These are phyloP conservation scores for Brachionus calyciflorus DNA, from an alignment of 1,140 invertebrate genomes.

Conservation along the genomic window DNA sequence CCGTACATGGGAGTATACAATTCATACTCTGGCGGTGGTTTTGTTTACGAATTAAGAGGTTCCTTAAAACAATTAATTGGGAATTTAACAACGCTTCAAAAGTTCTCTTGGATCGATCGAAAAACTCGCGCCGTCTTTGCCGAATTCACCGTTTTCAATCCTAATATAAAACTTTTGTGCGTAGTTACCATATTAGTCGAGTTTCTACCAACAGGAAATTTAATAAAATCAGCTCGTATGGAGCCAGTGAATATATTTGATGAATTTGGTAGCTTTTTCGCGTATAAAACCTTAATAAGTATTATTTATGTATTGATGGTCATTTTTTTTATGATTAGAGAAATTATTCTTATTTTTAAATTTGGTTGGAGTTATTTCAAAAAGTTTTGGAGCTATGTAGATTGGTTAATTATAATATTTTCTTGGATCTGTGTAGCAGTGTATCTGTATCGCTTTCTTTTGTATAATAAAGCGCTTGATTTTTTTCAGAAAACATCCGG, in stretches of 20 bases:
- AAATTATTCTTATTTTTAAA: slow-evolving; percentile 53
- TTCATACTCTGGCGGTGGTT: slow-evolving; percentile 65
- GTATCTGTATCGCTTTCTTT: slow-evolving; percentile 58
- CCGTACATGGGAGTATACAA: slow-evolving; percentile 61
- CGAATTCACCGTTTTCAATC: slow-evolving; percentile 66
- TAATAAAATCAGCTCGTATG: slow-evolving; percentile 62
- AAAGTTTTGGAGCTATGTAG: slow-evolving; percentile 62
- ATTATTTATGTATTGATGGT: slow-evolving; percentile 60
- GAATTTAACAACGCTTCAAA: slow-evolving; percentile 57
- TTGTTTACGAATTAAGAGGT: slow-evolving; percentile 62
- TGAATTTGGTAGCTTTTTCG: slow-evolving; percentile 55
- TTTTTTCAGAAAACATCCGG: slow-evolving; percentile 61
- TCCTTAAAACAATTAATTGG: slow-evolving; percentile 53
- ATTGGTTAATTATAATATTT: slow-evolving; percentile 58
- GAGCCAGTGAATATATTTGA: slow-evolving; percentile 55
- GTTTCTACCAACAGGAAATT: slow-evolving; percentile 62
- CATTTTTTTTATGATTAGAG: slow-evolving; percentile 62
- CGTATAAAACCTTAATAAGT: slow-evolving; percentile 58
- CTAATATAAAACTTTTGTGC: slow-evolving; percentile 63
- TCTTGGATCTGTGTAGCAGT: slow-evolving; percentile 58
- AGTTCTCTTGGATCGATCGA: slow-evolving; percentile 63
- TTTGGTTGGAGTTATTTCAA: slow-evolving; percentile 54
- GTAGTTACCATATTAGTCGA: slow-evolving; percentile 63
- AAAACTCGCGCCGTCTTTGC: slow-evolving; percentile 65
- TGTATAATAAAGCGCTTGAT: slow-evolving; percentile 54